These are phyloP conservation scores for Laterallus jamaicensis DNA, from an alignment of 2,113 vertebrate species.

Conservation along the genomic window DNA sequence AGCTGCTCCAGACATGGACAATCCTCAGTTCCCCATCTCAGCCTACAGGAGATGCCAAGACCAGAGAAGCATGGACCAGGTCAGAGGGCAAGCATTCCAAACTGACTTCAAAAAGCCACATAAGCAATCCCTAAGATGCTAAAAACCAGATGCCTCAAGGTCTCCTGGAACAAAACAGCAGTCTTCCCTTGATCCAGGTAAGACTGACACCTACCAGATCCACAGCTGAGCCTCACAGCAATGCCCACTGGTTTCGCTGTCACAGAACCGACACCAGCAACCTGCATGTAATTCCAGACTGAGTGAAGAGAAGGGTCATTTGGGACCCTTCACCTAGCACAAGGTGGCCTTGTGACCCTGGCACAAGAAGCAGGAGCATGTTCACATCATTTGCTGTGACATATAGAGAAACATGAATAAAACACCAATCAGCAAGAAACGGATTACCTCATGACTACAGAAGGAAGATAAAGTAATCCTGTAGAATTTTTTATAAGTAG, in stretches of 20 bases:
- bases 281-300: neutral
- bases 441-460: neutral
- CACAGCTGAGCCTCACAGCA: neutral
- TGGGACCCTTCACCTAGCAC: neutral
- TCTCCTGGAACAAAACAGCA: neutral
- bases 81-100: neutral
- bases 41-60: neutral
- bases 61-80: neutral
- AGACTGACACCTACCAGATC: neutral
- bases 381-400: neutral
- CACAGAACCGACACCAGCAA: neutral
- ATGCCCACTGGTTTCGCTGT: neutral
- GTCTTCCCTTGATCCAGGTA: neutral
- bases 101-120: neutral
- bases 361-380: neutral
- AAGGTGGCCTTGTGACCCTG: neutral
- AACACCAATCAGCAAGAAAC: neutral
- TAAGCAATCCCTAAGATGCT: neutral
- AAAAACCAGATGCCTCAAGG: neutral
- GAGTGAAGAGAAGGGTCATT: neutral
- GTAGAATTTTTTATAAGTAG: neutral
- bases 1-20: neutral
- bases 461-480: neutral
- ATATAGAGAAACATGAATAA: neutral
- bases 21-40: neutral